Evolutionary conservation across 1,140 invertebrate species (phyloP).

Genomic region (Anadara kagoshimensis): DNA sequence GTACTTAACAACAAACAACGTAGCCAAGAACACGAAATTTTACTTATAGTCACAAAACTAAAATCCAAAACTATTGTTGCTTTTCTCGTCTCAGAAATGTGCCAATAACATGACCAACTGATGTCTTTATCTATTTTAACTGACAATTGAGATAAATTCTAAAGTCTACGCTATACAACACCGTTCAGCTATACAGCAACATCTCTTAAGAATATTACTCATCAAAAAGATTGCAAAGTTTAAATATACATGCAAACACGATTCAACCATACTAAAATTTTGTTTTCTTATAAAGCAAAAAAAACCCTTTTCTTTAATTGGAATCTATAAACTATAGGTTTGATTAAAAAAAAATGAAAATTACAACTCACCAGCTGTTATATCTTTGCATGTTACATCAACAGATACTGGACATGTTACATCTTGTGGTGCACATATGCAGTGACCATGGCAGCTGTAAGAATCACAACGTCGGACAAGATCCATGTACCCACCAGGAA

Average conservation of each 20-base stretch:
- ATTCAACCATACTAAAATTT: no score
- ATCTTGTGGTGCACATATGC: conserved; percentile 44
- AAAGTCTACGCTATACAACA: neutral
- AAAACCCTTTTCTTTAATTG: neutral
- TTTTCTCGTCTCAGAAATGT: no score
- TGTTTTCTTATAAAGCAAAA: no score
- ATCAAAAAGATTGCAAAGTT: no score
- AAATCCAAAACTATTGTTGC: no score
- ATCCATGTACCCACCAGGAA: conserved; percentile 24
- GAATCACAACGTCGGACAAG: conserved; percentile 39
- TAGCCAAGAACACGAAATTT: neutral
- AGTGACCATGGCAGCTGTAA: conserved; percentile 44
- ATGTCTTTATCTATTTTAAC: no score
- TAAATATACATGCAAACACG: no score
- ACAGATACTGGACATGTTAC: conserved; percentile 19
- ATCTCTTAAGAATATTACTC: no score
- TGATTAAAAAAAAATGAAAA: neutral
- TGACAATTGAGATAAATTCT: neutral
- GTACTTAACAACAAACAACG: neutral
- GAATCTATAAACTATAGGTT: neutral
- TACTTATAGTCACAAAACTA: neutral
- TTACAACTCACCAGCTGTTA: neutral
- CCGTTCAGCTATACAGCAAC: no score
- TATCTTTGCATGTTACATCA: neutral
- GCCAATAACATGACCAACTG: no score